These are phyloP conservation scores for Formica selysi DNA, from an alignment of 1,140 invertebrate species.

Conservation along the genomic window DNA sequence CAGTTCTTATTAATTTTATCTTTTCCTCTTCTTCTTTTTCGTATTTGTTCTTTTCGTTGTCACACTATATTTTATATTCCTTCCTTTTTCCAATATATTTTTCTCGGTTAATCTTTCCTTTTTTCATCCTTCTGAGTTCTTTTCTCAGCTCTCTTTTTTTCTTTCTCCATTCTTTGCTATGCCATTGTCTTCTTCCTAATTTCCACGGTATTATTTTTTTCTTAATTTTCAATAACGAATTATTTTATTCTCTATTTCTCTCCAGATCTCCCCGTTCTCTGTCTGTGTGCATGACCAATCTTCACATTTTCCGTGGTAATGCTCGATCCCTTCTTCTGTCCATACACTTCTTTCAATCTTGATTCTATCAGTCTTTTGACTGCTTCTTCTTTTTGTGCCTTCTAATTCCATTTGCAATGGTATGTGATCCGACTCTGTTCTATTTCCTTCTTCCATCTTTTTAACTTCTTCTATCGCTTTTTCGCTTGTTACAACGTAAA, in stretches of 20 bases:
- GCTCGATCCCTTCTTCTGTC: background rate
- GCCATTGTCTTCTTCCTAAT: slow-evolving; percentile 4
- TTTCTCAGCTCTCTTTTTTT: slow-evolving; percentile 13
- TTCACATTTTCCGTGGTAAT: background rate
- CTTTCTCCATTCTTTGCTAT: background rate
- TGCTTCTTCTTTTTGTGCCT: background rate
- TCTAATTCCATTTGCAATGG: background rate
- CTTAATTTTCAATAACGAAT: background rate
- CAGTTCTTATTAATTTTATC: too few species aligned
- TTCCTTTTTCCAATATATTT: slow-evolving; percentile 4
- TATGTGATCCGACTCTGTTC: slow-evolving; percentile 25
- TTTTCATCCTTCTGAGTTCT: background rate
- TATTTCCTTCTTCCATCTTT: background rate
- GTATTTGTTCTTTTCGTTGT: slow-evolving; percentile 13
- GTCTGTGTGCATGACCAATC: background rate
- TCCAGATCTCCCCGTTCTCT: background rate
- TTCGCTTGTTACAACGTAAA: background rate
- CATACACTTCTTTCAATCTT: background rate
- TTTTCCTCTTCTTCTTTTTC: slow-evolving; percentile 29
- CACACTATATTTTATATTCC: slow-evolving; percentile 34
- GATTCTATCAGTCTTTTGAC: background rate
- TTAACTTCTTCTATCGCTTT: background rate
- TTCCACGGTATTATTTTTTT: background rate
- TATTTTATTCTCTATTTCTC: slow-evolving; percentile 2
- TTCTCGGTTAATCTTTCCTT: background rate